phyloP scores from a whole-genome alignment of 2,113 vertebrate species.

The Callithrix jacchus region DNA sequence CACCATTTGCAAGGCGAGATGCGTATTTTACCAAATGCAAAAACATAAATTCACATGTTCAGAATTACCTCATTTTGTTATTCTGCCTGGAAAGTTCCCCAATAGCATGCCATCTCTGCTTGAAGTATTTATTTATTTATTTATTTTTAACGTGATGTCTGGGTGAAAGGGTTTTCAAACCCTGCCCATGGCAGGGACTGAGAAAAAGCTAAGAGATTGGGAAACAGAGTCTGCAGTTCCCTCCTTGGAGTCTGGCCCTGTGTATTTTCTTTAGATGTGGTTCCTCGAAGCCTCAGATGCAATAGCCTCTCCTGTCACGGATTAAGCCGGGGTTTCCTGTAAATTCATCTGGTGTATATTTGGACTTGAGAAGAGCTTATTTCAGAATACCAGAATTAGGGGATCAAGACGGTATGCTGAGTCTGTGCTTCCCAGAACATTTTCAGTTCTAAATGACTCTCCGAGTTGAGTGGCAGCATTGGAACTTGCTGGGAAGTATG shows the following conservation, averaged over 20 bases:
- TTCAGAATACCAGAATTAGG: slow-evolving; percentile 58
- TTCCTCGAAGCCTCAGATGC: slow-evolving; percentile 58
- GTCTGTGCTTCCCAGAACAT: background rate
- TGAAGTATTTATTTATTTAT: slow-evolving; percentile 50
- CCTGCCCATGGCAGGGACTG: background rate
- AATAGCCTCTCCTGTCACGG: slow-evolving; percentile 65
- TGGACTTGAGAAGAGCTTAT: slow-evolving; percentile 74
- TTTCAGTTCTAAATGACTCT: slow-evolving; percentile 27
- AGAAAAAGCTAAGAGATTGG: background rate
- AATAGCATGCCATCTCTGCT: background rate
- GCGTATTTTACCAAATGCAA: background rate
- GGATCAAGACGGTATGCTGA: slow-evolving; percentile 30
- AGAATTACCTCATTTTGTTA: background rate
- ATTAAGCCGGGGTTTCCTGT: slow-evolving; percentile 68
- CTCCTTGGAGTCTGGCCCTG: background rate
- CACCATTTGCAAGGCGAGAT: background rate
- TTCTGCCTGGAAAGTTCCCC: background rate
- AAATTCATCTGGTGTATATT: slow-evolving; percentile 61
- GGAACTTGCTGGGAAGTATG: slow-evolving; percentile 22
- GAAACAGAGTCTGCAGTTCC: slow-evolving; percentile 61
- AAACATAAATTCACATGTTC: background rate
- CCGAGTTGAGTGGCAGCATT: slow-evolving; percentile 40
- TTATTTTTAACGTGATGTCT: slow-evolving; percentile 46
- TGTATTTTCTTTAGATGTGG: slow-evolving; percentile 68
- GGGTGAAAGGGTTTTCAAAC: slow-evolving; percentile 62